phyloP scores from a whole-genome alignment of 2,797 vertebrate species.

The Halcyon leucocephala region DNA sequence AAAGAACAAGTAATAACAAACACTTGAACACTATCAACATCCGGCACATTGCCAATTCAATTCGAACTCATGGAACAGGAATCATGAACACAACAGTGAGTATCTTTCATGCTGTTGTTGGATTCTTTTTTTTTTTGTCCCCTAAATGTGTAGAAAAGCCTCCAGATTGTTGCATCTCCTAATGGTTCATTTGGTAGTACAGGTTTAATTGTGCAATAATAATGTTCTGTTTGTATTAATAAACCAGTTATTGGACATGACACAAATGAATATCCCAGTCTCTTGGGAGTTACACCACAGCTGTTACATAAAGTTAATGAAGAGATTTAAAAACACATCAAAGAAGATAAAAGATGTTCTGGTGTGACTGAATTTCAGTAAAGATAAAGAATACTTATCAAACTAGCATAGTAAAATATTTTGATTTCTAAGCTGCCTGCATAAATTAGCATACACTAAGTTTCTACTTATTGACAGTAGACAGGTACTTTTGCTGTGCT shows the following conservation, averaged over 20 bases:
- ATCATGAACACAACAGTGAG: constrained; percentile 99
- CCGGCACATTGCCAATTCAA: constrained; percentile 97
- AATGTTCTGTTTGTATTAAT: neutral
- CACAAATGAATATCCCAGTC: neutral
- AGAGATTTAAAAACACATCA: neutral
- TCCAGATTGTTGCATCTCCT: neutral
- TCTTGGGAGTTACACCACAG: neutral
- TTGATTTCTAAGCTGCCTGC: neutral
- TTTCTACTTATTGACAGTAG: neutral
- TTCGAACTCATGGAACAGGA: constrained; percentile 96
- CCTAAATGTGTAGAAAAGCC: neutral
- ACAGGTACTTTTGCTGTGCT: neutral
- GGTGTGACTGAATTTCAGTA: neutral
- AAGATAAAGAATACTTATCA: neutral
- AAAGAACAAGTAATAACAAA: constrained; percentile 98
- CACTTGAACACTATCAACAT: constrained; percentile 99
- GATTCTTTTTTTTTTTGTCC: neutral
- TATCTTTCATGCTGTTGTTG: neutral
- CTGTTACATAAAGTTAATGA: neutral
- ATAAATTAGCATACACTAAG: neutral
- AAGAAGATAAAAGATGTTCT: neutral
- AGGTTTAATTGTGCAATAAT: neutral
- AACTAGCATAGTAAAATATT: neutral
- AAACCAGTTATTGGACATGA: neutral
- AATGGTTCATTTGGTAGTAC: neutral